Evolutionary conservation across 2,888 invertebrate genomes (phyloP), one percentile per base, ranked within the genome.

Genomic region (Pseudolycoriella hygida): DNA sequence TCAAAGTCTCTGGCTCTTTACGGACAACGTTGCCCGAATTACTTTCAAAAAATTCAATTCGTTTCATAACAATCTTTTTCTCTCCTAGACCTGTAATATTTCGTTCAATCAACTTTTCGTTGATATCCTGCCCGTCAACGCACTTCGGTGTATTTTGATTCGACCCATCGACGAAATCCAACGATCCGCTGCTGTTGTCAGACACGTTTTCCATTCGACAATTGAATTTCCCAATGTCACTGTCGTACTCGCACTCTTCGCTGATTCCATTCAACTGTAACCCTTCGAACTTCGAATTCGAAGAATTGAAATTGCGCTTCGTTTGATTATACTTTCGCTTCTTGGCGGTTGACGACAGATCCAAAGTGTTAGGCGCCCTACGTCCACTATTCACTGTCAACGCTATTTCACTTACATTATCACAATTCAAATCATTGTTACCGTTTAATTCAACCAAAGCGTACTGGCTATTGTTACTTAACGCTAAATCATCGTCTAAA

Each of bases 31-130:
- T 40, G 40, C 18, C 15, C 18, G 42, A 20, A 19, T 17, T 25
- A 46, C 31, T 46, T 34, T 55, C 56, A 48, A 65, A 65, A 54
- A 63, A 64, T 49, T 64, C 64, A 48, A 65, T 65, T 30, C 61
- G 61, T 49, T 62, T 65, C 34, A 58, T 59, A 19, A 59, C 52
- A 20, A 55, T 56, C 46, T 56, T 56, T 19, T 46, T 20, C 10
- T 42, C 25, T 25, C 25, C 25, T 25, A 25, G 8, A 25, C 20
- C 14, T 34, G 34, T 34, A 25, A 25, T 8, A 14, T 34, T 34
- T 12, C 25, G 2, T 17, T 42, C 25, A 19, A 20, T 46, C 20
- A 1, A 39, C 2, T 41, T 37, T 31, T 11, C 11, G 44, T 25
- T 43, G 20, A 39, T 45, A 11, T 25, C 25, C 25, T 25, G 4